phyloP scores from a whole-genome alignment of 2,888 invertebrate genomes.

The Brachyopa scutellaris region DNA sequence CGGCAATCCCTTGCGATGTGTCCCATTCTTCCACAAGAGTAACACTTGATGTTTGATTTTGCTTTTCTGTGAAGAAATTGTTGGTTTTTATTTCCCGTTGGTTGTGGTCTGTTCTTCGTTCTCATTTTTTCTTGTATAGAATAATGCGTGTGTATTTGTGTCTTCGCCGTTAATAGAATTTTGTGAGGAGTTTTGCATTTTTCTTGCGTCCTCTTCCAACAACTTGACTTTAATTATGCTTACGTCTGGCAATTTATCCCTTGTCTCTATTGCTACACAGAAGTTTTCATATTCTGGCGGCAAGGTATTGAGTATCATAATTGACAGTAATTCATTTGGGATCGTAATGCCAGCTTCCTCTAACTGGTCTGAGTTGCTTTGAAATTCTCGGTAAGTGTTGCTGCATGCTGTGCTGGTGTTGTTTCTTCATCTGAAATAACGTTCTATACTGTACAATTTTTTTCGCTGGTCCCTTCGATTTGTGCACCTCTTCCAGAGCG shows the following conservation, averaged over 20 bases:
- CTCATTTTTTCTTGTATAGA: not conserved
- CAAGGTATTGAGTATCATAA: not conserved
- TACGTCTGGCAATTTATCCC: slow-evolving; percentile 8
- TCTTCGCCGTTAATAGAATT: too few species aligned
- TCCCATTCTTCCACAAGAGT: slow-evolving; percentile 12
- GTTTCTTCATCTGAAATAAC: not conserved
- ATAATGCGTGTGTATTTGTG: slow-evolving; percentile 2
- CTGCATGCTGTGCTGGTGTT: not conserved
- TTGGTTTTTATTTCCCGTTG: not conserved
- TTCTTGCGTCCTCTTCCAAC: slow-evolving; percentile 25
- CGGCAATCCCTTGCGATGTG: slow-evolving; percentile 30
- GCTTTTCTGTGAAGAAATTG: not conserved
- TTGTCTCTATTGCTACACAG: not conserved
- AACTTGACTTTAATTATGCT: slow-evolving; percentile 15
- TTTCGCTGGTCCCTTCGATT: not conserved
- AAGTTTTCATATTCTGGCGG: not conserved
- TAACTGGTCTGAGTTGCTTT: not conserved
- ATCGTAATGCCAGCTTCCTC: not conserved
- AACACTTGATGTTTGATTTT: slow-evolving; percentile 24
- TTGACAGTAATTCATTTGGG: not conserved
- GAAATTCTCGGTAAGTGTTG: not conserved
- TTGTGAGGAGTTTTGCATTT: too few species aligned
- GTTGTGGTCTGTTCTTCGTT: not conserved
- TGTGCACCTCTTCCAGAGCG: too few species aligned
- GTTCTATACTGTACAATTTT: too few species aligned